A percentile compares a stretch with the other conserved stretches of the same genome.
Conservation (phyloP, 1,140 invertebrate genomes). For the Pinna nobilis region DNA sequence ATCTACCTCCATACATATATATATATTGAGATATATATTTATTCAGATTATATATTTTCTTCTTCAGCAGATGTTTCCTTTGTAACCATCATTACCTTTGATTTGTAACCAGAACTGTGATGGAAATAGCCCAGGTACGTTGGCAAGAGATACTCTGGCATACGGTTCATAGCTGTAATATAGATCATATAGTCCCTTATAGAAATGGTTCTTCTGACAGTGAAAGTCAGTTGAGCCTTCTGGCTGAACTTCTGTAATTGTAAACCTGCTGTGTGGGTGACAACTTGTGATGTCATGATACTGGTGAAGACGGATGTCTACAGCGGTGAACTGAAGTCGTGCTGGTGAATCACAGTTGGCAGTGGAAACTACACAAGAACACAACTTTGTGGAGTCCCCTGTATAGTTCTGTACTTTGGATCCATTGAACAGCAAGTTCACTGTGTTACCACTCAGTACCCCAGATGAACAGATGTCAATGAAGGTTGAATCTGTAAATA, state of each 20-base stretch:
- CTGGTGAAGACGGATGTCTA: slow-evolving; percentile 37
- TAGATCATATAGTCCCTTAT: slow-evolving; percentile 20
- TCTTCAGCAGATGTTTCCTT: not conserved
- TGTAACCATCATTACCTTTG: too few relatives aligned
- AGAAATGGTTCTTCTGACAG: slow-evolving; percentile 32
- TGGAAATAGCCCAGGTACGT: slow-evolving; percentile 29
- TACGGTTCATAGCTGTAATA: slow-evolving; percentile 33
- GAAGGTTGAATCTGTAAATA: slow-evolving; percentile 37
- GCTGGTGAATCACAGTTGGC: slow-evolving; percentile 34
- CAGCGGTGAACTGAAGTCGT: slow-evolving; percentile 23
- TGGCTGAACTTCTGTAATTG: slow-evolving; percentile 34
- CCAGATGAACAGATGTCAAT: slow-evolving; percentile 41
- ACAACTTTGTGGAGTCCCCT: slow-evolving; percentile 8
- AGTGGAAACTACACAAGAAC: slow-evolving; percentile 34
- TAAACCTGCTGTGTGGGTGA: slow-evolving; percentile 30
- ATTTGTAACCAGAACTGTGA: slow-evolving; percentile 36
- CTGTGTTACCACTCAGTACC: slow-evolving; percentile 14
- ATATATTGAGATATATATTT: not conserved
- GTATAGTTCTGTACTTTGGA: slow-evolving; percentile 9
- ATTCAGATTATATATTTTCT: not conserved
- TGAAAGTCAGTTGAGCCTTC: not conserved
- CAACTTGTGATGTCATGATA: slow-evolving; percentile 27
- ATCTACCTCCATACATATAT: not conserved
- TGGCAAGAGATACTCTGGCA: slow-evolving; percentile 38
- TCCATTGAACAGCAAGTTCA: slow-evolving; percentile 37